These are phyloP conservation scores for Taenioides sp. DNA, from an alignment of 2,797 vertebrate genomes.

Conservation along the genomic window DNA sequence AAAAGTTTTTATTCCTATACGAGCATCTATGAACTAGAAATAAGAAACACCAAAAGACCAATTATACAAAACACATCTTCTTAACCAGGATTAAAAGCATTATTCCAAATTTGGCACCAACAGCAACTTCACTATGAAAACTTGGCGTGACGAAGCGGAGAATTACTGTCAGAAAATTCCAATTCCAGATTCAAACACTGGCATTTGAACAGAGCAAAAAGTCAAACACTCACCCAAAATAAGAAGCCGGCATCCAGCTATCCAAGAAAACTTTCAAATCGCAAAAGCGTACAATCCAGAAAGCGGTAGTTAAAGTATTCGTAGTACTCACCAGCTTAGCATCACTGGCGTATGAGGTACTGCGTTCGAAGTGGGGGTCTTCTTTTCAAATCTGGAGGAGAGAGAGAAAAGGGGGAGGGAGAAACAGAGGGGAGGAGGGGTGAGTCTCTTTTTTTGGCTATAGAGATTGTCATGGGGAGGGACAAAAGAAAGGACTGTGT, in stretches of 20 bases:
- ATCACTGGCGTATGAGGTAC: slow-evolving; percentile 77
- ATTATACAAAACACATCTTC: not conserved
- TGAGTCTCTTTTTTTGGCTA: slow-evolving; percentile 45
- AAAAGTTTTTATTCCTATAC: not conserved
- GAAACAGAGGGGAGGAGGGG: slow-evolving; percentile 42
- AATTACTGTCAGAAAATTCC: not conserved
- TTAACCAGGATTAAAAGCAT: not conserved
- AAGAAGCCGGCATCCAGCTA: not conserved
- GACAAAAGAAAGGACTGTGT: slow-evolving; percentile 58
- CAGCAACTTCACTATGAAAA: not conserved
- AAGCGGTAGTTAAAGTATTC: slow-evolving; percentile 21
- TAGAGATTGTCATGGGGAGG: slow-evolving; percentile 31
- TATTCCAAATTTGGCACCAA: not conserved
- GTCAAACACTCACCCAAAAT: not conserved
- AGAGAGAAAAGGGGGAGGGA: slow-evolving; percentile 44
- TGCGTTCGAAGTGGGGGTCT: slow-evolving; percentile 60
- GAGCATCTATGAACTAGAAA: not conserved
- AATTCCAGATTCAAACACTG: not conserved
- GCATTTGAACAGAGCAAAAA: not conserved
- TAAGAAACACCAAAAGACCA: not conserved
- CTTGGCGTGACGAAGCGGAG: slow-evolving; percentile 1
- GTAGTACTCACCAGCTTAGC: slow-evolving; percentile 78
- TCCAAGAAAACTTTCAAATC: slow-evolving; percentile 1
- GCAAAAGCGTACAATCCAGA: slow-evolving; percentile 7
- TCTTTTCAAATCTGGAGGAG: slow-evolving; percentile 69